A percentile compares a stretch with the other conserved stretches of the same genome.
These are phyloP conservation scores for Kuschelorhynchus macadamiae DNA, from an alignment of 2,888 invertebrate genomes.

Conservation along the genomic window DNA sequence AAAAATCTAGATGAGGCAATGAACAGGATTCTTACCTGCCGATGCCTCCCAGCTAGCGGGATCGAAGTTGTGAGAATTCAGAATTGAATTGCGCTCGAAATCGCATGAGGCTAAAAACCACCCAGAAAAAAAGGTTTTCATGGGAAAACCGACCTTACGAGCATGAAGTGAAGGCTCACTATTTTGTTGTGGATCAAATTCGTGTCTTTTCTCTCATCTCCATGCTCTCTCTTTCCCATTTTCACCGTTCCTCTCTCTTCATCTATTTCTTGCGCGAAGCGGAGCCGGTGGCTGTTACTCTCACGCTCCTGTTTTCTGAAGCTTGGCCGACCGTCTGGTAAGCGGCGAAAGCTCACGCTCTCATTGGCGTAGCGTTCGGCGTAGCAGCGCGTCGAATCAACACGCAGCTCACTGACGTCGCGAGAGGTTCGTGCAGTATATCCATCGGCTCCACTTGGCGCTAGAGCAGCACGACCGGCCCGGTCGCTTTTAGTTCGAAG, in stretches of 20 bases:
- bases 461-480: constrained; percentile 45
- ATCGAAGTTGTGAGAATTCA: constrained; percentile 64
- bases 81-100: constrained; percentile 60
- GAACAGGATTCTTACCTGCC: constrained; percentile 68
- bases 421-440: constrained; percentile 28
- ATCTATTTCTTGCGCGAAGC: constrained; percentile 66
- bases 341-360: constrained; percentile 60
- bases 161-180: constrained; percentile 69
- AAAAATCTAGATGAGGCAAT: constrained; percentile 54
- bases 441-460: constrained; percentile 38
- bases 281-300: constrained; percentile 57
- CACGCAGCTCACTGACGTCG: constrained; percentile 63
- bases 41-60: constrained; percentile 58
- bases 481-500: constrained; percentile 60
- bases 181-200: constrained; percentile 71
- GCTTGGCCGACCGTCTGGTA: constrained; percentile 58
- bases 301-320: constrained; percentile 62
- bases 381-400: constrained; percentile 54
- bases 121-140: constrained; percentile 63
- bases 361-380: constrained; percentile 60
- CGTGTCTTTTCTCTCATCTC: constrained; percentile 68
- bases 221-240: constrained; percentile 69
- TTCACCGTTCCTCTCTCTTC: constrained; percentile 69
- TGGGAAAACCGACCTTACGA: constrained; percentile 69
- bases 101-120: constrained; percentile 63